Percentiles rank a stretch among this genome's conserved stretches.
These are phyloP conservation scores for Zaprionus lachaisei DNA, from an alignment of 1,140 invertebrate genomes.

Conservation along the genomic window DNA sequence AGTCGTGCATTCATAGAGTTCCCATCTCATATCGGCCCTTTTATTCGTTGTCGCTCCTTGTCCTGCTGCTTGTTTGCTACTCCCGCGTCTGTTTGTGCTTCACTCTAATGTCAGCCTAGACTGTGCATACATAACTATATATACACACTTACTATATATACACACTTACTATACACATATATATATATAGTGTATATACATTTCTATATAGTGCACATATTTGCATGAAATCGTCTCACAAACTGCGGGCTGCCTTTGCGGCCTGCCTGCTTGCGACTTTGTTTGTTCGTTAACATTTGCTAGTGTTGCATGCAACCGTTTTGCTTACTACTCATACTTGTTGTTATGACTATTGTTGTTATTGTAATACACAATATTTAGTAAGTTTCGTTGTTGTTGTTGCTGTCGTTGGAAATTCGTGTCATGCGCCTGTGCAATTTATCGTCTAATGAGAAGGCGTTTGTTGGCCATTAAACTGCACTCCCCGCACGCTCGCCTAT, in stretches of 20 bases:
- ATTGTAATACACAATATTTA: conserved; percentile 64
- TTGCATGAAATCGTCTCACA: conserved; percentile 70
- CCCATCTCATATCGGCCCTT: background rate
- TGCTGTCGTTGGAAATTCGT: conserved; percentile 61
- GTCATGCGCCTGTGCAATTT: conserved; percentile 78
- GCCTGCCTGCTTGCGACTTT: conserved; percentile 57
- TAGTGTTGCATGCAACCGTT: conserved; percentile 48
- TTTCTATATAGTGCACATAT: conserved; percentile 45
- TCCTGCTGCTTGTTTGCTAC: background rate
- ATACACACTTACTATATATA: background rate
- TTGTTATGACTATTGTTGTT: conserved; percentile 26
- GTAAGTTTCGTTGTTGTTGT: conserved; percentile 46
- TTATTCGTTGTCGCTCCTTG: background rate
- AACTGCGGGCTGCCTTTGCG: conserved; percentile 38
- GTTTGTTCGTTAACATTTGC: conserved; percentile 77
- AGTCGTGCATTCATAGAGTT: background rate
- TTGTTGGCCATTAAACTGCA: conserved; percentile 74
- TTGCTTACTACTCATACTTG: conserved; percentile 61
- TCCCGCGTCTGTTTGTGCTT: background rate
- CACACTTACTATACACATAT: background rate
- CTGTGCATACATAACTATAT: background rate
- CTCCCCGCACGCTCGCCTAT: conserved; percentile 3
- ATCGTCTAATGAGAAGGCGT: conserved; percentile 82
- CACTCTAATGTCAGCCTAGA: background rate
- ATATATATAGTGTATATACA: background rate